A percentile compares a stretch with the other conserved stretches of the same genome.
Conservation (phyloP, 2,888 invertebrate species). For the Andrena bucephala region DNA sequence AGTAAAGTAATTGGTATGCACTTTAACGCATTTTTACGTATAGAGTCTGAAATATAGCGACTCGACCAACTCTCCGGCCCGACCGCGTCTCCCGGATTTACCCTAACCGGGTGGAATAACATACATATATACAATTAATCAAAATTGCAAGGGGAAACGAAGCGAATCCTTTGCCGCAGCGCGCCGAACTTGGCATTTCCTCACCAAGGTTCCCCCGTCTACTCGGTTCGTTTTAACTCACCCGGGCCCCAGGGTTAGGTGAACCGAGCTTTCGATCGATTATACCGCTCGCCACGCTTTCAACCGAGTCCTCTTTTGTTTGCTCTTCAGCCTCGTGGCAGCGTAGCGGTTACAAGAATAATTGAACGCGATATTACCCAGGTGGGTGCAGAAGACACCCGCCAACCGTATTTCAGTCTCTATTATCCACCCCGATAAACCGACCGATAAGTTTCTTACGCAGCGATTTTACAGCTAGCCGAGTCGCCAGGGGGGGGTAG, state of each 20-base stretch:
- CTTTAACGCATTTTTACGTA: too few species aligned
- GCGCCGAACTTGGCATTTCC: not conserved
- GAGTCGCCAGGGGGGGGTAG: too few species aligned
- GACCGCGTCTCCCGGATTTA: too few species aligned
- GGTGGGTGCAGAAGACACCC: not conserved
- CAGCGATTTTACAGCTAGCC: too few species aligned
- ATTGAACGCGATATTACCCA: conserved; percentile 8
- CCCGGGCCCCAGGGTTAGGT: not conserved
- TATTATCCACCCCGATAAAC: too few species aligned
- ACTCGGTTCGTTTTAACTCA: conserved; percentile 10
- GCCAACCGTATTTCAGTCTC: not conserved
- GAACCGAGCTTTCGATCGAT: conserved; percentile 40
- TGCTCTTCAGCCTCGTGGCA: conserved; percentile 7
- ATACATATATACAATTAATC: too few species aligned
- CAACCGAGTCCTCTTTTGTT: conserved; percentile 37
- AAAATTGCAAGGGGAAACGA: too few species aligned
- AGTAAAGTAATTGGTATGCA: too few species aligned
- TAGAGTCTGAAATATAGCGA: too few species aligned
- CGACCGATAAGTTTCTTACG: too few species aligned
- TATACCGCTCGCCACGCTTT: conserved; percentile 14
- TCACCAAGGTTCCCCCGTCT: conserved; percentile 10
- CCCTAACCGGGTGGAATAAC: too few species aligned
- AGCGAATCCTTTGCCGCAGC: not conserved
- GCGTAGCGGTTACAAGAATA: conserved; percentile 13
- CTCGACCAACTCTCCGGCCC: too few species aligned